Percentiles rank a stretch among this genome's conserved stretches.
Evolutionary conservation across 2,888 invertebrate species (phyloP).

Genomic region (Leucoma salicis): DNA sequence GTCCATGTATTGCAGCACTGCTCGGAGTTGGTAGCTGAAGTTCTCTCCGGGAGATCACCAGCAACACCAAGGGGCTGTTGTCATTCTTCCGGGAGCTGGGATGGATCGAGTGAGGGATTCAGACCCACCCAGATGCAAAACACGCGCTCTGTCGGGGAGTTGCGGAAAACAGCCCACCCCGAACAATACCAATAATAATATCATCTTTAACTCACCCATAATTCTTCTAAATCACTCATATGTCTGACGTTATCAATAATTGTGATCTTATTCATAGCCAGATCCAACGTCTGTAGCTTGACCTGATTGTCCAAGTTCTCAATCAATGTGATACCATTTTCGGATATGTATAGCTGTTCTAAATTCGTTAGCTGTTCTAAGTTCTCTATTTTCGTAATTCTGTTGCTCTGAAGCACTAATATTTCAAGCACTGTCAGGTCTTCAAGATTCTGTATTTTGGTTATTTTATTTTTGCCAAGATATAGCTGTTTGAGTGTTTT

Average conservation of each 20-base stretch:
- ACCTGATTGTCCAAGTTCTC: constrained; percentile 88
- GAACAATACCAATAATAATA: no score
- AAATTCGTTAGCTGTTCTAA: constrained; percentile 87
- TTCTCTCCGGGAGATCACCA: no score
- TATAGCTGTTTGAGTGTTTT: constrained; percentile 89
- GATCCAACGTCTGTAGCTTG: constrained; percentile 91
- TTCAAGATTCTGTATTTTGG: constrained; percentile 91
- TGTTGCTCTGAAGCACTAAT: constrained; percentile 95
- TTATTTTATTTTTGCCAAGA: constrained; percentile 97
- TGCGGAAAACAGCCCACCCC: no score
- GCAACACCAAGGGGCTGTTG: no score
- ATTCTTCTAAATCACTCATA: constrained; percentile 91
- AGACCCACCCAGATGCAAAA: no score
- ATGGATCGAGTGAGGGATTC: no score
- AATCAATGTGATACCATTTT: constrained; percentile 92
- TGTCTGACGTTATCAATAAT: constrained; percentile 89
- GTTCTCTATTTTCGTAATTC: constrained; percentile 93
- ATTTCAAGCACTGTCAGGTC: constrained; percentile 87
- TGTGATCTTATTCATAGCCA: constrained; percentile 93
- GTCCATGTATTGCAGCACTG: no score
- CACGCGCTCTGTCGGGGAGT: no score
- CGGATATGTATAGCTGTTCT: constrained; percentile 95
- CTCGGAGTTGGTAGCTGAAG: no score
- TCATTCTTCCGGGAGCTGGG: no score
- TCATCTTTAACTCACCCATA: constrained; percentile 95